phyloP scores from a whole-genome alignment of 2,888 invertebrate species.

The Colletes collaris region DNA sequence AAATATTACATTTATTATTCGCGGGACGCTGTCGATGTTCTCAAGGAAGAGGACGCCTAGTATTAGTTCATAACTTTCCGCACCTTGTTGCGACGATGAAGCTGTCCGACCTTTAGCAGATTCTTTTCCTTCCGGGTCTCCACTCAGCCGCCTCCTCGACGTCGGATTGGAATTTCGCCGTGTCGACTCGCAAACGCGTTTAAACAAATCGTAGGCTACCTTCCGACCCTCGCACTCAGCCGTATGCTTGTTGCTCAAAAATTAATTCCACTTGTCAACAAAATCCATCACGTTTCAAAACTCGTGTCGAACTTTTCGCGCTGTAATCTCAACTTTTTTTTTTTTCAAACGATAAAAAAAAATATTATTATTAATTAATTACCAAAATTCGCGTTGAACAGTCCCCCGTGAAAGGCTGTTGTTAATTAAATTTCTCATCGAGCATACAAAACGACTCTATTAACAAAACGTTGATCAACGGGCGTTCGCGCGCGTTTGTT shows the following conservation, averaged over 20 bases:
- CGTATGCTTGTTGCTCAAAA: neutral
- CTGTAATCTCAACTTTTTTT: no score
- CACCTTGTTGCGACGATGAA: slow-evolving; percentile 34
- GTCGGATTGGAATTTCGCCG: slow-evolving; percentile 7
- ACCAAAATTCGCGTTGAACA: no score
- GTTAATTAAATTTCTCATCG: no score
- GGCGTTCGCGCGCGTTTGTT: neutral
- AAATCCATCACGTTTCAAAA: no score
- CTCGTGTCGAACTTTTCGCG: no score
- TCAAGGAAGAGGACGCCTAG: neutral
- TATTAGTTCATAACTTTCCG: slow-evolving; percentile 15
- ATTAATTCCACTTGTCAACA: no score
- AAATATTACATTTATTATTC: slow-evolving; percentile 1
- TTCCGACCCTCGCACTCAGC: neutral
- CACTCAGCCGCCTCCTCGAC: neutral
- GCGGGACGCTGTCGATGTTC: neutral
- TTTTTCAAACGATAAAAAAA: no score
- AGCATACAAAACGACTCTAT: no score
- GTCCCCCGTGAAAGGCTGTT: no score
- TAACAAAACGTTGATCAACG: no score
- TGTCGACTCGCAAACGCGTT: neutral
- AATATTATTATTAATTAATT: no score
- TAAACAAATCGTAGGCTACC: neutral
- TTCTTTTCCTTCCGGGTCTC: neutral
- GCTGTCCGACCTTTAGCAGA: neutral